Base-by-base conservation (phyloP, 2,888 invertebrate species). In the Sphinx pinastri region DNA sequence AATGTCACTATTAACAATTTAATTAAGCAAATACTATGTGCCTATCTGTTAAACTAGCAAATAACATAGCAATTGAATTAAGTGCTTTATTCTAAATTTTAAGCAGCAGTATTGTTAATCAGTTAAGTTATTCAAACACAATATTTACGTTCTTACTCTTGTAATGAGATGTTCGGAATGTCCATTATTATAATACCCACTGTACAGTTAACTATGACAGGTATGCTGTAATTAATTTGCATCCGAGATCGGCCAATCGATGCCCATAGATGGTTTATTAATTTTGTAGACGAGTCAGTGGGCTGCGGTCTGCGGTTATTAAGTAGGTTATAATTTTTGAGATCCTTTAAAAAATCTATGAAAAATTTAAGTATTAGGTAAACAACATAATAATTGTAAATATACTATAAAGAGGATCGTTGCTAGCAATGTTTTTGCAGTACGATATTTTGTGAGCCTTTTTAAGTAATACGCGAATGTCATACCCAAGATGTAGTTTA, bases 211-310 rank as follows among this genome's bases (percentile, higher is more conserved):
- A 58, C 58, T 38, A 58, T 58, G 31, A 14, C 58, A 31, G 38
- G 58, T 58, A 58, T 58, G 38, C 13, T 58, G 58, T 58, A 58
- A 58, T 58, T 58, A 58, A 58, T 58, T 58, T 58, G 58, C 58
- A 58, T 58, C 58, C 38, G 58, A 58, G 58, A 38, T 31, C 31
- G 38, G 31, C 14, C 58, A 58, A 58, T 58, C 58, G 58, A 38
- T 31, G 38, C 3, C 0, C 58, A 58, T 58, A 58, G 58, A 58
- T 12, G 12, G 25, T 57, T 12, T 51, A 57, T 31, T 38, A 31
- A 31, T 58, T 14, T 14, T 38, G 58, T 13, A 58, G 58, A 58
- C 31, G 14, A 14, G 58, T 31, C 58, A 1, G 2, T 38, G 38
- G 38, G 38, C 38, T 7, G 38, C 6, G 38, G 5, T 5, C 38